Evolutionary conservation across 2,113 vertebrate species (phyloP).

Genomic region (Catharus fuscescens): DNA sequence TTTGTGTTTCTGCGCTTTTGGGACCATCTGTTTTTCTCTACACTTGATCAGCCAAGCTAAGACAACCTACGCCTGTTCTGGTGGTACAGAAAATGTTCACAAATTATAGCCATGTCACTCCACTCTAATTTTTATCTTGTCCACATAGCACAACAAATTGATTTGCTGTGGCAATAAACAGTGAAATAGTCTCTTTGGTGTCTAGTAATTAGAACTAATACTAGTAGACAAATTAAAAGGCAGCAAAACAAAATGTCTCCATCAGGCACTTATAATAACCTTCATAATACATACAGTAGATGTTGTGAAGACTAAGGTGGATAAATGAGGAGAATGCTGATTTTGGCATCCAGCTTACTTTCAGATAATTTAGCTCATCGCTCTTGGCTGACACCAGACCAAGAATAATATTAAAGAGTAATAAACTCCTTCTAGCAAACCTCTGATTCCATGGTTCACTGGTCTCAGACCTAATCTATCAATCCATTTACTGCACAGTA

Average conservation of each 20-base stretch:
- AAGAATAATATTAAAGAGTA: slow-evolving; percentile 82
- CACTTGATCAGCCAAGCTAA: slow-evolving; percentile 57
- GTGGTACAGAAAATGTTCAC: slow-evolving; percentile 45
- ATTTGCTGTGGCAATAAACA: slow-evolving; percentile 60
- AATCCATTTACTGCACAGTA: slow-evolving; percentile 79
- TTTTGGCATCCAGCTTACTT: slow-evolving; percentile 77
- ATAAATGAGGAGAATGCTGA: slow-evolving; percentile 76
- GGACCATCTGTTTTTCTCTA: slow-evolving; percentile 33
- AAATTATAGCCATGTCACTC: slow-evolving; percentile 45
- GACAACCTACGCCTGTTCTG: slow-evolving; percentile 6
- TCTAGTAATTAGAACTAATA: slow-evolving; percentile 67
- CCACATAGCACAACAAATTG: slow-evolving; percentile 50
- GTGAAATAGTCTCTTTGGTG: slow-evolving; percentile 31
- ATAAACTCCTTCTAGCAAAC: slow-evolving; percentile 79
- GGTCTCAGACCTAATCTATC: slow-evolving; percentile 78
- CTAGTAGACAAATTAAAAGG: slow-evolving; percentile 66
- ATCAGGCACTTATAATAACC: slow-evolving; percentile 60
- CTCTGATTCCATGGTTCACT: slow-evolving; percentile 75
- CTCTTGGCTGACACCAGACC: slow-evolving; percentile 74
- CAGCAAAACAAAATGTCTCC: slow-evolving; percentile 62
- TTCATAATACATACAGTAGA: slow-evolving; percentile 57
- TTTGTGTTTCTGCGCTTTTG: slow-evolving; percentile 62
- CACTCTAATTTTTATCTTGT: slow-evolving; percentile 21
- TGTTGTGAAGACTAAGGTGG: slow-evolving; percentile 66
- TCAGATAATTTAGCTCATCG: slow-evolving; percentile 80